Evolutionary conservation across 2,113 vertebrate species (phyloP), one percentile per base, ranked within the genome.

Genomic region (Muntiacus reevesi): DNA sequence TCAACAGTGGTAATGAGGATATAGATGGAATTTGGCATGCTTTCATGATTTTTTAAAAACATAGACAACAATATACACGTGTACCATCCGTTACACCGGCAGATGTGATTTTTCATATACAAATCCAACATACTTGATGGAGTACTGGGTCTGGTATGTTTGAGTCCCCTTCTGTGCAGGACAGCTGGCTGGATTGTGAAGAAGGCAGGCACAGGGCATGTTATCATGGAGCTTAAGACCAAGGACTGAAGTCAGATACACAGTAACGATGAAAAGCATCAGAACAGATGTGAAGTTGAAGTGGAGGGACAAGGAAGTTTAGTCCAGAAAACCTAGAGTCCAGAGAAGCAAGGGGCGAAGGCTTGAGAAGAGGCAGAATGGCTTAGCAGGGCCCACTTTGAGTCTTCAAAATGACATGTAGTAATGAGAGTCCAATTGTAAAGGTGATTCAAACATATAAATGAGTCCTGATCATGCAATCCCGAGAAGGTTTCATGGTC

Each of bases 121-220:
- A 13, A 6, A 40, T 74, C 71, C 19, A 40, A 27, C 1, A 27
- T 33, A 2, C 1, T 27, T 30, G 33, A 47, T 3, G 14, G 19
- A 43, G 13, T 5, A 21, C 2, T 23, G 2, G 1, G 27, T 15
- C 23, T 47, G 43, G 13, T 40, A 3, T 2, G 12, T 25, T 16
- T 36, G 40, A 7, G 4, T 2, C 4, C 27, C 40, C 9, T 13
- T 1, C 54, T 12, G 21, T 19, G 14, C 3, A 7, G 1, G 43
- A 45, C 1, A 2, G 28, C 2, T 40, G 54, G 28, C 13, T 50
- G 60, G 30, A 13, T 0, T 1, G 1, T 19, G 40, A 71, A 33
- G 15, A 43, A 13, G 9, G 16, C 50, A 36, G 15, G n/a, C 3
- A 17, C 0, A 2, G 7, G 2, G 12, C 15, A 7, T 6, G 2